phyloP scores from a whole-genome alignment of 2,113 vertebrate species.

The Corythaixoides concolor region DNA sequence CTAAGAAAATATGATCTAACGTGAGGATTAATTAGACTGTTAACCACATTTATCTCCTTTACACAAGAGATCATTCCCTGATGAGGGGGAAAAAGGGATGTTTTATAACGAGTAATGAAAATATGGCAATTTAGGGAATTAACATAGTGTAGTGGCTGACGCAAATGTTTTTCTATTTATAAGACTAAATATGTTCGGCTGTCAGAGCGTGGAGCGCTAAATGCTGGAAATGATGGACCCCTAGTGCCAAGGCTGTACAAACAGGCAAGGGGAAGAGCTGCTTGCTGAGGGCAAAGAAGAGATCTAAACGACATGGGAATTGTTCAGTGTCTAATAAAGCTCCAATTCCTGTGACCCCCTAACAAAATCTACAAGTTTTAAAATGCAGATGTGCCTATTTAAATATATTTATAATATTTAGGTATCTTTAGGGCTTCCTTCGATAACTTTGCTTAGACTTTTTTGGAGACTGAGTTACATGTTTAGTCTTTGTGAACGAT shows the following conservation, averaged over 20 bases:
- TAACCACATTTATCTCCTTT: slow-evolving; percentile 30
- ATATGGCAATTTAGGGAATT: slow-evolving; percentile 43
- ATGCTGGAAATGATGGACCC: slow-evolving; percentile 7
- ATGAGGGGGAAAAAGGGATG: neutral
- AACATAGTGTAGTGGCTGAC: slow-evolving; percentile 33
- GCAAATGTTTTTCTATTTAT: slow-evolving; percentile 61
- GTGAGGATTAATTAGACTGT: slow-evolving; percentile 31
- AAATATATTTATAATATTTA: neutral
- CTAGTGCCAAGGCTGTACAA: neutral
- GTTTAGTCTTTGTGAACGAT: neutral
- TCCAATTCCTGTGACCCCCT: neutral
- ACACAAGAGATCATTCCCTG: slow-evolving; percentile 26
- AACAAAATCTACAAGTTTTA: neutral
- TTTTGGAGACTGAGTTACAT: neutral
- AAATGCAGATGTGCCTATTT: neutral
- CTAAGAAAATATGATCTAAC: neutral
- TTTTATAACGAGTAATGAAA: slow-evolving; percentile 51
- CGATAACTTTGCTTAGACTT: neutral
- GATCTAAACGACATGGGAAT: neutral
- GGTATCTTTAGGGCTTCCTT: neutral
- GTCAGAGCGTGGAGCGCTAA: neutral
- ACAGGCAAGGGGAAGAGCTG: neutral
- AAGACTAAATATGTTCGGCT: slow-evolving; percentile 31
- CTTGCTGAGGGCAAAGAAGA: neutral
- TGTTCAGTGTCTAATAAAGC: neutral